Conservation (phyloP, 2,797 vertebrate species). For the Schizopygopsis pylzovi region DNA sequence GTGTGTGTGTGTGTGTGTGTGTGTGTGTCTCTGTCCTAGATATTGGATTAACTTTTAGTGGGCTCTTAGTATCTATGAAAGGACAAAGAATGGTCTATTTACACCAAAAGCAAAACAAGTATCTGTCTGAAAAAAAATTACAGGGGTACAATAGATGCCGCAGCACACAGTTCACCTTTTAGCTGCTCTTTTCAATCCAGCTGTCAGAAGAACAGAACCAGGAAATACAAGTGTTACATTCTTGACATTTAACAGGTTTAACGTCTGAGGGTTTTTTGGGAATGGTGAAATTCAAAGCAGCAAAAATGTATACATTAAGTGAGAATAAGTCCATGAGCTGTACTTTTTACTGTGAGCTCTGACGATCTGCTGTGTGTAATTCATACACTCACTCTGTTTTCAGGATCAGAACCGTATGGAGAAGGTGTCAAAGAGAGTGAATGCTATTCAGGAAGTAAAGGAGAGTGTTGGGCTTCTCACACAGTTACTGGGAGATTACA, state of each 20-base stretch:
- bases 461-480: conserved; percentile 92
- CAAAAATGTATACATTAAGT: not conserved
- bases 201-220: not conserved
- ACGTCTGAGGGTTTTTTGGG: not conserved
- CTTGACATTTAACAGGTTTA: not conserved
- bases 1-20: conserved; percentile 18
- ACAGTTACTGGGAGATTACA: conserved; percentile 91
- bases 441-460: conserved; percentile 96
- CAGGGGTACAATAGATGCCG: not conserved
- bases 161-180: not conserved
- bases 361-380: not conserved
- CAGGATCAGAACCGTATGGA: conserved; percentile 98
- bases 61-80: not conserved
- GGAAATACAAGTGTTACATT: not conserved
- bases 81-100: not conserved
- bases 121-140: not conserved
- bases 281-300: not conserved
- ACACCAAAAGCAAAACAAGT: not conserved
- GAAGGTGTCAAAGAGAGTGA: conserved; percentile 94
- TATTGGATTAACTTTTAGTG: not conserved
- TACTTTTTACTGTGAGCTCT: not conserved
- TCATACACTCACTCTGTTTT: not conserved
- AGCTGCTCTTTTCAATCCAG: not conserved
- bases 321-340: not conserved
- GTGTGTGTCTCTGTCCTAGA: not conserved